These are phyloP conservation scores for Mycalesis mineus DNA, from an alignment of 2,888 invertebrate species.

Conservation along the genomic window DNA sequence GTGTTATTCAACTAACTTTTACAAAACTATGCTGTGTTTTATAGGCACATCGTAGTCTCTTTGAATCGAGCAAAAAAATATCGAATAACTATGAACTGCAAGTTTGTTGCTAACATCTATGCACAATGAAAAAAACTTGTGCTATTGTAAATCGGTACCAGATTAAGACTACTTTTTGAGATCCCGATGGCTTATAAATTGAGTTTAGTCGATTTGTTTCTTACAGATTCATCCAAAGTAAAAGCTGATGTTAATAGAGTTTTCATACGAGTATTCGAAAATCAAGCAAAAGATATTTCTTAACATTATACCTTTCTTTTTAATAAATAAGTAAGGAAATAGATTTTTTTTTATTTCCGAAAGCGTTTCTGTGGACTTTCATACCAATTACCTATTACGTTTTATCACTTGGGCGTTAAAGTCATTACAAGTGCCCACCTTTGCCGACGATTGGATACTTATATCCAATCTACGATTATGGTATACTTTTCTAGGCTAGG, in stretches of 20 bases:
- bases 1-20: neutral
- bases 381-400: constrained; percentile 50
- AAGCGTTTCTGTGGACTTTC: constrained; percentile 36
- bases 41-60: no score
- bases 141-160: no score
- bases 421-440: constrained; percentile 41
- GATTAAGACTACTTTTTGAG: no score
- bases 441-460: constrained; percentile 37
- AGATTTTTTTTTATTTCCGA: constrained; percentile 20
- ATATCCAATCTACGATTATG: constrained; percentile 23
- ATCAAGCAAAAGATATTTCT: neutral
- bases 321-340: neutral
- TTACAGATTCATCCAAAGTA: no score
- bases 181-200: no score
- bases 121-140: no score
- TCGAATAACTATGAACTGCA: no score
- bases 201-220: neutral
- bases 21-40: neutral
- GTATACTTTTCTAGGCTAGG: constrained; percentile 24
- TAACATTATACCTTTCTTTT: constrained; percentile 12
- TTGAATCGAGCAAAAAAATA: no score
- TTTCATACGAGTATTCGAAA: no score
- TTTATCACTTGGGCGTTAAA: constrained; percentile 39
- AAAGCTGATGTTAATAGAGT: no score
- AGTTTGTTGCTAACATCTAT: no score